Evolutionary conservation across 2,113 vertebrate genomes (phyloP).

Genomic region (Misgurnus mizolepis): DNA sequence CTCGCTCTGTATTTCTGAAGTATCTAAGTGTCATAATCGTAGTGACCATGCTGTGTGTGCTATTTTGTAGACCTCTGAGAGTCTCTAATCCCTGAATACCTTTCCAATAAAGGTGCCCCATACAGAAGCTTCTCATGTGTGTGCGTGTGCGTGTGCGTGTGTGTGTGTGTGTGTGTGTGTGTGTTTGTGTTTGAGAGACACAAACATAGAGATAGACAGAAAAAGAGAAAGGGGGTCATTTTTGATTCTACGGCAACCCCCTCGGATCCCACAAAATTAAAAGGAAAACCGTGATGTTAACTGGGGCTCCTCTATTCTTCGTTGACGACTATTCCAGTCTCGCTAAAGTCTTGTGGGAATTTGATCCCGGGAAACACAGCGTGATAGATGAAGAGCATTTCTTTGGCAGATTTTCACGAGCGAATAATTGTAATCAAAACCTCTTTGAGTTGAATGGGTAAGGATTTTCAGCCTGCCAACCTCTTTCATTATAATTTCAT

Average conservation of each 20-base stretch:
- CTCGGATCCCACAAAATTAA: constrained; percentile 19
- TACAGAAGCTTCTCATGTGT: constrained; percentile 27
- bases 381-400: constrained; percentile 48
- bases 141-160: constrained; percentile 7
- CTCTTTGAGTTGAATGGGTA: constrained; percentile 13
- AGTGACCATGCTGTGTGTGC: constrained; percentile 72
- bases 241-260: constrained; percentile 32
- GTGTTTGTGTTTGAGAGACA: constrained; percentile 8
- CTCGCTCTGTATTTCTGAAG: constrained; percentile 70
- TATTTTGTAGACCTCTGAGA: constrained; percentile 74
- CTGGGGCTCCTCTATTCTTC: constrained; percentile 47
- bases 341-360: constrained; percentile 36
- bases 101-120: constrained; percentile 72
- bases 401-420: constrained; percentile 47
- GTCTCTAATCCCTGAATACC: constrained; percentile 77
- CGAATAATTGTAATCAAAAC: constrained; percentile 38
- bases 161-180: constrained; percentile 17
- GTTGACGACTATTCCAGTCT: constrained; percentile 9
- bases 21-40: constrained; percentile 81
- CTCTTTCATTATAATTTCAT: constrained; percentile 32
- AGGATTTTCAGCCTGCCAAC: constrained; percentile 9
- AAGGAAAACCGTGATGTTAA: constrained; percentile 37
- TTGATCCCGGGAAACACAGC: constrained; percentile 20
- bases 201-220: neutral
- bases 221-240: constrained; percentile 7